phyloP scores from a whole-genome alignment of 2,888 invertebrate species.

The Himalopsyche kuldschensis region DNA sequence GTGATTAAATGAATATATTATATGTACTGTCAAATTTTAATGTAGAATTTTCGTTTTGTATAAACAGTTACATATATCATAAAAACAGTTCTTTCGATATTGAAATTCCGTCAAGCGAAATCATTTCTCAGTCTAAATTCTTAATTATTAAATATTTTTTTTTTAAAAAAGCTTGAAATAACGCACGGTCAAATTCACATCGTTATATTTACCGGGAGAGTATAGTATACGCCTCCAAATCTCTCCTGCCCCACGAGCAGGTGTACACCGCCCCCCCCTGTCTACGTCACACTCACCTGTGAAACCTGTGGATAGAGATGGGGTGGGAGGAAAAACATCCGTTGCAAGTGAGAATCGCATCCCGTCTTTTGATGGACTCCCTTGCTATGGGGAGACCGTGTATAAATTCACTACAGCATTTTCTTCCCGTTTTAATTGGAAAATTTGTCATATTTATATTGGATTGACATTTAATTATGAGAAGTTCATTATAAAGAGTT shows the following conservation, averaged over 20 bases:
- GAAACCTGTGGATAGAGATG: not conserved
- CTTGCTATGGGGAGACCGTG: not conserved
- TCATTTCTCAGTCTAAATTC: too few species aligned
- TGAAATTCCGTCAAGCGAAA: too few species aligned
- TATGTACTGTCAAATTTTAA: too few species aligned
- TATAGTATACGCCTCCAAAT: not conserved
- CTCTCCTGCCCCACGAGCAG: not conserved
- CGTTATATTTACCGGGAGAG: not conserved
- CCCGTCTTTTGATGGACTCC: not conserved
- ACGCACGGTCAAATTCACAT: not conserved
- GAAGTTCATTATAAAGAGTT: too few species aligned
- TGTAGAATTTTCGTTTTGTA: too few species aligned
- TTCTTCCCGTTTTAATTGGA: not conserved
- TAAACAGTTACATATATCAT: too few species aligned
- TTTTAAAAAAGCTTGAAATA: not conserved
- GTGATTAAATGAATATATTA: too few species aligned
- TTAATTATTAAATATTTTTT: too few species aligned
- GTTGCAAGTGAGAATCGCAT: not conserved
- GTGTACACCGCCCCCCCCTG: not conserved
- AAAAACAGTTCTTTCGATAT: too few species aligned
- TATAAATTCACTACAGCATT: not conserved
- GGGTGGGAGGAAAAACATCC: not conserved
- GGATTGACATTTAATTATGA: too few species aligned
- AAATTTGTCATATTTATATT: not conserved
- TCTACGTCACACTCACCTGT: not conserved